A percentile compares a stretch with the other conserved stretches of the same genome.
phyloP scores from a whole-genome alignment of 2,113 vertebrate genomes.

The Forbesichthys papilliferus region DNA sequence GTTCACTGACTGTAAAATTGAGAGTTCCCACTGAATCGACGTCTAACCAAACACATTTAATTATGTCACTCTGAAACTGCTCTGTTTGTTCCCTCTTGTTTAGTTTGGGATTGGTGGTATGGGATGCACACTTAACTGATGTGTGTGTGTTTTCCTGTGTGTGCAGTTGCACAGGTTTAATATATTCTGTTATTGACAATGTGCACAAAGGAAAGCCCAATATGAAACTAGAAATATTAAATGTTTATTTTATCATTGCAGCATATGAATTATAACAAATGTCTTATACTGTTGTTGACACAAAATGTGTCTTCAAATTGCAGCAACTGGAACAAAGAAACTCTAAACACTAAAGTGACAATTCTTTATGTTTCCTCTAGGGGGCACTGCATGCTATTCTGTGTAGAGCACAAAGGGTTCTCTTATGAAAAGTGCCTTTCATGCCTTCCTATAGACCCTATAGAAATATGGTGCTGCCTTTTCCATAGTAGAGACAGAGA shows the following conservation, averaged over 20 bases:
- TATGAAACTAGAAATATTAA: neutral
- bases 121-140: no score
- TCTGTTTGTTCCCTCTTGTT: slow-evolving; percentile 29
- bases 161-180: neutral
- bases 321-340: slow-evolving; percentile 55
- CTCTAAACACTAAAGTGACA: neutral
- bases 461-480: slow-evolving; percentile 3
- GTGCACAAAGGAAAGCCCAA: neutral
- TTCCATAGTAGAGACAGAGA: slow-evolving; percentile 7
- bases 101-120: neutral
- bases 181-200: neutral
- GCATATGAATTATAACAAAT: slow-evolving; percentile 4
- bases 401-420: slow-evolving; percentile 50
- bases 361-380: neutral
- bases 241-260: neutral
- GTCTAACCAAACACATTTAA: slow-evolving; percentile 70
- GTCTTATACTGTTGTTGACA: neutral
- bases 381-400: slow-evolving; percentile 49
- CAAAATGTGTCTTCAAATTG: neutral
- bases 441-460: slow-evolving; percentile 13
- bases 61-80: slow-evolving; percentile 51
- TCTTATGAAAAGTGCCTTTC: neutral
- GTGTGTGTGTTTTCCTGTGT: neutral
- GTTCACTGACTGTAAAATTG: slow-evolving; percentile 74
- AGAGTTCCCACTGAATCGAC: slow-evolving; percentile 63